Conservation (phyloP, 53 echinoderm and acorn worm genomes). For the Antedon mediterranea region DNA sequence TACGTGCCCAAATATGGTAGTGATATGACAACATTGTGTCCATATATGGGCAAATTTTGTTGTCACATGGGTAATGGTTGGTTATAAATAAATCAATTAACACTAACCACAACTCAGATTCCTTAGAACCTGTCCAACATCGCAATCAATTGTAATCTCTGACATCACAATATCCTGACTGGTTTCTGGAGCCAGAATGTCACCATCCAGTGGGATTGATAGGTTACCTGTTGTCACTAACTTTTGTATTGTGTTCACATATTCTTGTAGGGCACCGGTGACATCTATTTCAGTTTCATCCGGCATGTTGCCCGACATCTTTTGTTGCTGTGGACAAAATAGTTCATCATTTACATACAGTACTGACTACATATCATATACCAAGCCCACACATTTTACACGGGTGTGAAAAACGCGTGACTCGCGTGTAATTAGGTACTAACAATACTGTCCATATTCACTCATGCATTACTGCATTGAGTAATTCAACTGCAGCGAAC, state of each 20-base stretch:
- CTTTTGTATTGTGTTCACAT: not conserved
- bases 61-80: too few relatives aligned
- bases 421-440: too few relatives aligned
- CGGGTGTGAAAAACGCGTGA: too few relatives aligned
- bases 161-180: not conserved
- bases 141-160: conserved; percentile 4
- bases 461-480: too few relatives aligned
- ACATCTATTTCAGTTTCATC: not conserved
- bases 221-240: not conserved
- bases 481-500: too few relatives aligned
- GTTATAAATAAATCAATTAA: not conserved
- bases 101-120: conserved; percentile 25
- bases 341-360: too few relatives aligned
- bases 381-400: too few relatives aligned
- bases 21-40: too few relatives aligned
- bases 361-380: too few relatives aligned
- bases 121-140: conserved; percentile 18
- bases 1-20: too few relatives aligned
- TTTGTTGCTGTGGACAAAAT: not conserved
- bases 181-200: not conserved
- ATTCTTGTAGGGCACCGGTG: not conserved
- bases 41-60: too few relatives aligned
- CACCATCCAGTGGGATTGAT: not conserved
- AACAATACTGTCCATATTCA: too few relatives aligned
- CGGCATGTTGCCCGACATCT: not conserved